These are phyloP conservation scores for Stegophylla sp. DNA, from an alignment of 2,888 invertebrate genomes.

Conservation along the genomic window DNA sequence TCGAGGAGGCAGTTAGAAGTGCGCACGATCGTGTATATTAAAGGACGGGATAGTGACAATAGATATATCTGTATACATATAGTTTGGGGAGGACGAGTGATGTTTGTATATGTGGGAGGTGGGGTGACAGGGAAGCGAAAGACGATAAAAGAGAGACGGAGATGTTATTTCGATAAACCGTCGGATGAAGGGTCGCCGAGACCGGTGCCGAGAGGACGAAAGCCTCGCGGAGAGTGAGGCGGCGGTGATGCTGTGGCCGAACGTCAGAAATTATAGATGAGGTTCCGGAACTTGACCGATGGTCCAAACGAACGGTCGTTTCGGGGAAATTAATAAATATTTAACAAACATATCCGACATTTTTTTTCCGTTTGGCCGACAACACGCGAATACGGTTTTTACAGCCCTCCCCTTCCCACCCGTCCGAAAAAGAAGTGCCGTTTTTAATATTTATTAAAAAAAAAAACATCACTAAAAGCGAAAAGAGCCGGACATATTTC, in stretches of 20 bases:
- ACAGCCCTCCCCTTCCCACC: too few relatives aligned
- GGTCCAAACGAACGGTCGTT: slow-evolving; percentile 11
- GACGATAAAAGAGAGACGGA: slow-evolving; percentile 50
- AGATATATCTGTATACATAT: not conserved
- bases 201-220: not conserved
- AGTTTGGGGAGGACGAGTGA: not conserved
- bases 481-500: too few relatives aligned
- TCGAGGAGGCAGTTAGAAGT: slow-evolving; percentile 4
- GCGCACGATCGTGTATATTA: slow-evolving; percentile 16
- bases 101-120: too few relatives aligned
- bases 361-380: slow-evolving; percentile 3
- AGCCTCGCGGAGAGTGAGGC: slow-evolving; percentile 1
- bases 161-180: slow-evolving; percentile 57
- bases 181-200: slow-evolving; percentile 41
- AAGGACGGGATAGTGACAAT: slow-evolving; percentile 46
- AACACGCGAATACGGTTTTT: not conserved
- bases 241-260: not conserved
- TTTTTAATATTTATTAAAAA: not conserved
- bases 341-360: slow-evolving; percentile 27
- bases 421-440: not conserved
- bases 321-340: slow-evolving; percentile 43
- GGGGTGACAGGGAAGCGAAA: too few relatives aligned
- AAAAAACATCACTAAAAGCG: not conserved
- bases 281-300: slow-evolving; percentile 41
- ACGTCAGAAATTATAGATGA: slow-evolving; percentile 50